Conservation (phyloP, 2,888 invertebrate species). For the Drosophila neotestacea region DNA sequence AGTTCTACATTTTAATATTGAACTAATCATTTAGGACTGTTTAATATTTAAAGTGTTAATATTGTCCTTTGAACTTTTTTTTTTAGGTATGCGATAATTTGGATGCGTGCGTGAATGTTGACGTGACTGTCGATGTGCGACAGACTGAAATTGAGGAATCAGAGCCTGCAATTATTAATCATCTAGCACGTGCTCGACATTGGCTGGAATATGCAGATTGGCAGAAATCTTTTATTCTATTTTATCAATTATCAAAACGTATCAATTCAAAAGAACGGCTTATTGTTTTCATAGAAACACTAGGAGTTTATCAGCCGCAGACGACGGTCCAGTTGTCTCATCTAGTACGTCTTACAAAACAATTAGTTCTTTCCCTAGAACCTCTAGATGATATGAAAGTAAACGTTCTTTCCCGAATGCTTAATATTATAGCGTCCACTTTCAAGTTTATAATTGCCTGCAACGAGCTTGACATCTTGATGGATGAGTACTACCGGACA, state of each 20-base stretch:
- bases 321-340: constrained; percentile 43
- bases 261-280: constrained; percentile 41
- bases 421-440: constrained; percentile 35
- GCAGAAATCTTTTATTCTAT: constrained; percentile 34
- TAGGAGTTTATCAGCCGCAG: constrained; percentile 35
- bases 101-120: constrained; percentile 16
- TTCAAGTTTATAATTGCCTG: constrained; percentile 34
- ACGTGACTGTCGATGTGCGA: constrained; percentile 22
- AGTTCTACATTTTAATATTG: too few species aligned
- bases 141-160: constrained; percentile 15
- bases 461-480: constrained; percentile 39
- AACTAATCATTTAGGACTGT: background rate
- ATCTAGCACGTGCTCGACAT: constrained; percentile 10
- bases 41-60: background rate
- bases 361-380: constrained; percentile 17
- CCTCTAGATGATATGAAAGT: constrained; percentile 52
- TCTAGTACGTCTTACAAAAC: constrained; percentile 33
- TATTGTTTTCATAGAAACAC: constrained; percentile 27
- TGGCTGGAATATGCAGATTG: constrained; percentile 51
- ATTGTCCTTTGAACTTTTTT: background rate
- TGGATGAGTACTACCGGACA: constrained; percentile 33
- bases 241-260: constrained; percentile 26
- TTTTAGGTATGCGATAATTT: constrained; percentile 35
- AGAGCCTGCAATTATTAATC: constrained; percentile 24
- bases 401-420: constrained; percentile 35